Percentiles rank a stretch among this genome's conserved stretches.
Evolutionary conservation across 2,113 vertebrate genomes (phyloP).

Genomic region (Strigops habroptila): DNA sequence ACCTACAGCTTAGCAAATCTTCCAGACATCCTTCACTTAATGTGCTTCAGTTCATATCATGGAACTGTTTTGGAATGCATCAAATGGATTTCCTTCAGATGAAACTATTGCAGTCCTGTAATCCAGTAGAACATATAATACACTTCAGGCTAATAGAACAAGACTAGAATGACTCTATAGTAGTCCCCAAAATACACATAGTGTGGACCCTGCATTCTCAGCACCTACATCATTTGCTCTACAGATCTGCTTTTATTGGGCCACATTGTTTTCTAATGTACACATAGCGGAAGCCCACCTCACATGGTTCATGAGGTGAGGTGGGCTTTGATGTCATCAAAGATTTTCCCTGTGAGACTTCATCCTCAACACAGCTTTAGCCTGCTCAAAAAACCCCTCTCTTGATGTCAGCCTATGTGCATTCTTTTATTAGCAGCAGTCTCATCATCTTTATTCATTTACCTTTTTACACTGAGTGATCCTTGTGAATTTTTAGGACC

Average conservation of each 20-base stretch:
- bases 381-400: background rate
- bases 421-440: background rate
- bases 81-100: background rate
- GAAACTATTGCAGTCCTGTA: background rate
- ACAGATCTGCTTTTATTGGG: background rate
- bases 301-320: background rate
- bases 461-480: background rate
- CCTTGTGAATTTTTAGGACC: background rate
- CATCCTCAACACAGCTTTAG: background rate
- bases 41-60: background rate
- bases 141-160: background rate
- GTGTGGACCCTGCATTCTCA: background rate
- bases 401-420: background rate
- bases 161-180: background rate
- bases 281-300: background rate
- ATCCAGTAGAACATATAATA: background rate
- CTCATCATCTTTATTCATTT: background rate
- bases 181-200: rapidly evolving
- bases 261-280: background rate
- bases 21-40: background rate
- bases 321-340: too few species aligned
- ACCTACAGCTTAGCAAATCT: background rate
- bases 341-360: background rate
- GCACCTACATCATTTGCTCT: rapidly evolving
- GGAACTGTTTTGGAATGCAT: background rate